A percentile compares a stretch with the other conserved stretches of the same genome.
phyloP scores from a whole-genome alignment of 2,888 invertebrate genomes.

The Acrocyrtus sp. region DNA sequence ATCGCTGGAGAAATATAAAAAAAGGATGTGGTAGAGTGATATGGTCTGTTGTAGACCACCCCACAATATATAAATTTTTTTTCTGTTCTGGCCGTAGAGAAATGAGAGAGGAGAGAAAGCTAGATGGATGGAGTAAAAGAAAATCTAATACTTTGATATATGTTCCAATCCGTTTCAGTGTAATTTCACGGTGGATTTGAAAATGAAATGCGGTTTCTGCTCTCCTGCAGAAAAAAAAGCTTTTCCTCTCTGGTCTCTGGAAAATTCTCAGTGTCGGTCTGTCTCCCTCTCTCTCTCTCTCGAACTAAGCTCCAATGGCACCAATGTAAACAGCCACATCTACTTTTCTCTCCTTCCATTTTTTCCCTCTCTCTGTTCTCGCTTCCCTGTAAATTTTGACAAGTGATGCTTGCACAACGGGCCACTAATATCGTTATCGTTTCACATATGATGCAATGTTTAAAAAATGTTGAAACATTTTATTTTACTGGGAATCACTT shows the following conservation, averaged over 20 bases:
- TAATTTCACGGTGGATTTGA: conserved; percentile 50
- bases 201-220: conserved; percentile 49
- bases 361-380: background rate
- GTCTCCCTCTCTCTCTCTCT: background rate
- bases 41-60: too few relatives aligned
- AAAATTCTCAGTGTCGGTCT: background rate
- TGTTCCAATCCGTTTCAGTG: conserved; percentile 42
- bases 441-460: too few relatives aligned
- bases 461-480: too few relatives aligned
- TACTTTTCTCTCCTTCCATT: background rate
- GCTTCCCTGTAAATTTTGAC: conserved; percentile 23
- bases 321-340: background rate
- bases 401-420: conserved; percentile 26
- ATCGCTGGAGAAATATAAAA: background rate
- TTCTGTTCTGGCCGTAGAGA: too few relatives aligned
- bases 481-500: background rate
- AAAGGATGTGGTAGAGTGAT: background rate
- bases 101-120: conserved; percentile 5
- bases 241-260: background rate
- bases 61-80: too few relatives aligned
- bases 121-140: conserved; percentile 18
- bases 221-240: background rate
- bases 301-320: background rate
- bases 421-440: background rate
- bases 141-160: conserved; percentile 47